A percentile compares a stretch with the other conserved stretches of the same genome.
phyloP scores from a whole-genome alignment of 2,797 vertebrate genomes.

The Acrocephalus scirpaceus region DNA sequence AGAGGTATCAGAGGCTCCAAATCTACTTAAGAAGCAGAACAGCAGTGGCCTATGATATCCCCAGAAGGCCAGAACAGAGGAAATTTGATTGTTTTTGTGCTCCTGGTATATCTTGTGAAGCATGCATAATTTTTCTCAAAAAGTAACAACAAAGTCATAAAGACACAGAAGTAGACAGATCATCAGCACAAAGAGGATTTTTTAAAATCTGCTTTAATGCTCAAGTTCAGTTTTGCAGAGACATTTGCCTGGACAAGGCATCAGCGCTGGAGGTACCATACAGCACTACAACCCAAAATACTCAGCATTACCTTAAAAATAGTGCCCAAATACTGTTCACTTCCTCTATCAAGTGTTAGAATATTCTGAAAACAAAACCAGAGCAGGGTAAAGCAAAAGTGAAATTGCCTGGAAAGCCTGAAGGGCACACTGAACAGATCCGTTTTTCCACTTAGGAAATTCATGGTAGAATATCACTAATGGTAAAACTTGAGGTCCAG shows the following conservation, averaged over 20 bases:
- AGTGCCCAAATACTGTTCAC: background rate
- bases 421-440: background rate
- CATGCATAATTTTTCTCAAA: background rate
- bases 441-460: background rate
- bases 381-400: background rate
- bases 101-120: background rate
- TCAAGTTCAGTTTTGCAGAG: background rate
- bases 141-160: background rate
- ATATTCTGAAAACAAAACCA: background rate
- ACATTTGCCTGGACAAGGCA: background rate
- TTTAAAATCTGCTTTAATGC: background rate
- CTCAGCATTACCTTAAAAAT: background rate
- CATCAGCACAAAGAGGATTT: background rate
- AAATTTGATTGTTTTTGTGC: background rate
- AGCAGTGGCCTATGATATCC: background rate
- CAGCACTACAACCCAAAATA: background rate
- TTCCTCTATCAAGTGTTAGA: background rate
- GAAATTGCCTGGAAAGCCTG: background rate
- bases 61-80: background rate
- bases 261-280: background rate
- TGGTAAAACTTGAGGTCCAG: background rate
- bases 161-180: background rate
- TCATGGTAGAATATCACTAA: background rate
- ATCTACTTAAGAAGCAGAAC: background rate
- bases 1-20: background rate